Conservation (phyloP, 2,113 vertebrate genomes). For the Fregata magnificens region DNA sequence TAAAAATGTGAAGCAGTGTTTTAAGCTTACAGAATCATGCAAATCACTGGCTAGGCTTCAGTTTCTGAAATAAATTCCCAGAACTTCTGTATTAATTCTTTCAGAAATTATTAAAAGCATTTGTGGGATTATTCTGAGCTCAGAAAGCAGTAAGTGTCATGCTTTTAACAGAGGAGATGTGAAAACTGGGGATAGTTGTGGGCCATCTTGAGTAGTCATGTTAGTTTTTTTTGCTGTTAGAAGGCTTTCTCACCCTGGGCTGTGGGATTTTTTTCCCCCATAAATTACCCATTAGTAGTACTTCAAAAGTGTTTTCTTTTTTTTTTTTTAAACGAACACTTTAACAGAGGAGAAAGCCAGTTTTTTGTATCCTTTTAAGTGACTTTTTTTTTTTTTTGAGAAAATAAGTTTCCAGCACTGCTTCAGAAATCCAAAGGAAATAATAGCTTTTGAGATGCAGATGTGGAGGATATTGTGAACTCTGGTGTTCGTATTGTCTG, state of each 20-base stretch:
- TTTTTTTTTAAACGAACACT: not conserved
- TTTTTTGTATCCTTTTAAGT: not conserved
- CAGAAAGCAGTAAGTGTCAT: not conserved
- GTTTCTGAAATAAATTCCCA: not conserved
- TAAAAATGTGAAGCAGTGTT: not conserved
- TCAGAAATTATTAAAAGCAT: not conserved
- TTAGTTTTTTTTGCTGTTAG: not conserved
- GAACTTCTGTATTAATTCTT: not conserved
- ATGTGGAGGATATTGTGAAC: not conserved
- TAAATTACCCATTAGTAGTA: not conserved
- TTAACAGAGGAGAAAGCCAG: not conserved
- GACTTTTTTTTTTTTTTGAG: too few relatives aligned
- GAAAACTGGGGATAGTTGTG: not conserved
- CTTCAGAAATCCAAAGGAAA: not conserved
- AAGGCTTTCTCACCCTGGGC: not conserved
- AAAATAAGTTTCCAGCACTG: not conserved
- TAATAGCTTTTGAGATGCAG: not conserved
- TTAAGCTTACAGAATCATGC: not conserved
- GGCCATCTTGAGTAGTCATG: not conserved
- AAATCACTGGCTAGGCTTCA: not conserved
- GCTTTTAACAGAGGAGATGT: not conserved
- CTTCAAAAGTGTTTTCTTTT: not conserved
- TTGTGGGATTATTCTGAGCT: not conserved
- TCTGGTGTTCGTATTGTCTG: not conserved
- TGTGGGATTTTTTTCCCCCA: fast-evolving